A percentile compares a stretch with the other conserved stretches of the same genome.
These are phyloP conservation scores for Hystrix brachyura DNA, from an alignment of 2,113 vertebrate species.

Conservation along the genomic window DNA sequence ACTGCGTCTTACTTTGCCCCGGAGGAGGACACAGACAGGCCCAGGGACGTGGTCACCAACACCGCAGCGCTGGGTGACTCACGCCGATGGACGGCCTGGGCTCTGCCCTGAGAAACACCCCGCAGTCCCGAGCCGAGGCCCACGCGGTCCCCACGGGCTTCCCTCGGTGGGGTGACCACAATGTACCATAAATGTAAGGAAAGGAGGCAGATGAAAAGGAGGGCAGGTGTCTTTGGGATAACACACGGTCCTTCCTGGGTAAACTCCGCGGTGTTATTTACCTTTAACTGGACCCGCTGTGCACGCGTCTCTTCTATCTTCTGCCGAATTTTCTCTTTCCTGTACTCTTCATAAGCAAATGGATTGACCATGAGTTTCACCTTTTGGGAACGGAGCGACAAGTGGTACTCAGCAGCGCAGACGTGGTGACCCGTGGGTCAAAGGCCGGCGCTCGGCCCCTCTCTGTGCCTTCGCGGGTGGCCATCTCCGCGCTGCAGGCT, in stretches of 20 bases:
- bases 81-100: neutral
- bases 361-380: slow-evolving; percentile 98
- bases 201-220: neutral
- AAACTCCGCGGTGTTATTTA: slow-evolving; percentile 77
- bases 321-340: slow-evolving; percentile 97
- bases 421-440: neutral
- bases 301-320: slow-evolving; percentile 97
- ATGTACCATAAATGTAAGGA: neutral
- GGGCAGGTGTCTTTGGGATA: neutral
- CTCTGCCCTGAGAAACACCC: neutral
- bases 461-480: too few species aligned
- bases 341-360: slow-evolving; percentile 98
- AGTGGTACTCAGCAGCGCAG: neutral
- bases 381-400: slow-evolving; percentile 84
- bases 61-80: neutral
- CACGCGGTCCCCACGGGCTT: neutral
- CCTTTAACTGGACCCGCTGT: slow-evolving; percentile 96
- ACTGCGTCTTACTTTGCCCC: neutral
- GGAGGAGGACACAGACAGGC: neutral
- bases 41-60: neutral
- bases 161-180: neutral
- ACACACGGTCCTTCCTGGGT: neutral
- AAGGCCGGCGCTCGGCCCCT: neutral
- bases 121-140: neutral
- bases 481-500: too few species aligned